Conservation (phyloP, 2,888 invertebrate genomes). For the Drosophila borborema region DNA sequence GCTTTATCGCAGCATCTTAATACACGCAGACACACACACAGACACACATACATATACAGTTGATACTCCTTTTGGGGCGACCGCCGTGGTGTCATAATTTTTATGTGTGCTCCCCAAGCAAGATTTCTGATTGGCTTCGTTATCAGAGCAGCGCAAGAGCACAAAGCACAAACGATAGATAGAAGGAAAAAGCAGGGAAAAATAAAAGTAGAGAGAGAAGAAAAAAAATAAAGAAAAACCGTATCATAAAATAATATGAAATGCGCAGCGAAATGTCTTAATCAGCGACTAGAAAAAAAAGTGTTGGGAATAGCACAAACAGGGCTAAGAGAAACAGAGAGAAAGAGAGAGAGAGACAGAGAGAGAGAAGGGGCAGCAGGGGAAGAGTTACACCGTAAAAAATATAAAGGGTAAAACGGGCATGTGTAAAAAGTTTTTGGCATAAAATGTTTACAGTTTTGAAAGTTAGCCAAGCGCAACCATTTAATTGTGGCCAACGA, state of each 20-base stretch:
- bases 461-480: slow-evolving; percentile 73
- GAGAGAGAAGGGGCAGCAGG: no score
- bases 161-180: slow-evolving; percentile 13
- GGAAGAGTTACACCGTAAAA: neutral
- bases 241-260: slow-evolving; percentile 29
- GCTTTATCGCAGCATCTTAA: slow-evolving; percentile 57
- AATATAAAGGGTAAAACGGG: slow-evolving; percentile 31
- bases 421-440: slow-evolving; percentile 48
- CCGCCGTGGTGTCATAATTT: slow-evolving; percentile 79
- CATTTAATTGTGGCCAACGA: slow-evolving; percentile 74
- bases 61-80: slow-evolving; percentile 11
- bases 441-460: slow-evolving; percentile 74
- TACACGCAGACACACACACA: slow-evolving; percentile 15
- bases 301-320: neutral
- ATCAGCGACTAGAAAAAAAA: slow-evolving; percentile 52
- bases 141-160: slow-evolving; percentile 52
- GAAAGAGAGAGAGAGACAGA: neutral
- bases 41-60: slow-evolving; percentile 3
- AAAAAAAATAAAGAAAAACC: slow-evolving; percentile 9
- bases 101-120: slow-evolving; percentile 41
- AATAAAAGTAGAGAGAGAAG: slow-evolving; percentile 4
- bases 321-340: neutral
- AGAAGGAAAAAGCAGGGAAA: slow-evolving; percentile 18
- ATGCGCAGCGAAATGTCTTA: slow-evolving; percentile 67
- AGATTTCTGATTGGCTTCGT: slow-evolving; percentile 65